phyloP scores from a whole-genome alignment of 2,888 invertebrate species.

The Paralinhomoeus sp. region DNA sequence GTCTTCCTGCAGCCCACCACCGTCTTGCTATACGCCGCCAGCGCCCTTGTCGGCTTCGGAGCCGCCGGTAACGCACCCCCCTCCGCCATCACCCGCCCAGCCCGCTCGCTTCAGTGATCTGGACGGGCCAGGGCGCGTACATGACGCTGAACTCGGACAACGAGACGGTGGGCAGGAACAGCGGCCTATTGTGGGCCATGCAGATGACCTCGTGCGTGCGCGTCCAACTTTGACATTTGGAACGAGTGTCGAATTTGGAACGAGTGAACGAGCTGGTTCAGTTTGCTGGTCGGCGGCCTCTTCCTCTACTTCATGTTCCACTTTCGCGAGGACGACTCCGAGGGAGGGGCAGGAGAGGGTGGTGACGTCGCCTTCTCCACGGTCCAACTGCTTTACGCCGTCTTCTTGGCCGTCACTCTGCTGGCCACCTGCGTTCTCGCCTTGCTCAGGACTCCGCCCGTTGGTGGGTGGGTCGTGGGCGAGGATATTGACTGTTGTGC shows the following conservation, averaged over 20 bases:
- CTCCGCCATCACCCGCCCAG: too few species aligned
- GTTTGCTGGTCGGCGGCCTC: slow-evolving; percentile 77
- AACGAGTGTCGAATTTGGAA: background rate
- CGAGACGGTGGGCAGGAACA: slow-evolving; percentile 69
- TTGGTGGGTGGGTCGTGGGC: too few species aligned
- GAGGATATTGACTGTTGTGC: too few species aligned
- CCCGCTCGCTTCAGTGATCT: slow-evolving; percentile 48
- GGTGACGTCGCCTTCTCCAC: slow-evolving; percentile 50
- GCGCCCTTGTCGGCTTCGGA: slow-evolving; percentile 62
- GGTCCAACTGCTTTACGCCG: slow-evolving; percentile 54
- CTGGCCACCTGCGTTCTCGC: slow-evolving; percentile 40
- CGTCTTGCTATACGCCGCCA: slow-evolving; percentile 58
- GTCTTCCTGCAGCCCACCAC: slow-evolving; percentile 61
- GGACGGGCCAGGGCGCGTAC: slow-evolving; percentile 82
- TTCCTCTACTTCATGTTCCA: slow-evolving; percentile 78
- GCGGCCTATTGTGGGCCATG: slow-evolving; percentile 89
- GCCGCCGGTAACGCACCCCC: slow-evolving; percentile 57
- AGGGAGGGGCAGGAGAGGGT: too few species aligned
- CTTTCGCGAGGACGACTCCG: too few species aligned
- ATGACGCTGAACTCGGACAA: slow-evolving; percentile 67
- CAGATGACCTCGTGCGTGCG: slow-evolving; percentile 53
- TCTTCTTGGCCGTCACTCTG: slow-evolving; percentile 41
- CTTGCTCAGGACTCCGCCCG: slow-evolving; percentile 18
- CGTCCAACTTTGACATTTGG: background rate
- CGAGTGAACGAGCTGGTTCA: slow-evolving; percentile 31